Evolutionary conservation across 2,113 vertebrate species (phyloP), one percentile per base, ranked within the genome.

Genomic region (Lepisosteus oculatus): DNA sequence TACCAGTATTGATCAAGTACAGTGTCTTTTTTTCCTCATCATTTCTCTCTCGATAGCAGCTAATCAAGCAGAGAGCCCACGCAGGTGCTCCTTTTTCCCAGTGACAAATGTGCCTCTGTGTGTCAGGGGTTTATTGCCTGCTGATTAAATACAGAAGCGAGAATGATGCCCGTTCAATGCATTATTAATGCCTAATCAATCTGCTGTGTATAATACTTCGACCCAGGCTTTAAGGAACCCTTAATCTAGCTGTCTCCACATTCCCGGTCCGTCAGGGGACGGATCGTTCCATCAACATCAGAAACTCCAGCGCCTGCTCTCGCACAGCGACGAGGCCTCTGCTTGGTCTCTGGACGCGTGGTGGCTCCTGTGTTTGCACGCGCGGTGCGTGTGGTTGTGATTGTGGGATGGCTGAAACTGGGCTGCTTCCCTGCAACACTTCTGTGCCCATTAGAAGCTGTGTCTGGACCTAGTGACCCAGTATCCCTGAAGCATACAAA

Each of bases 121-220:
- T 79, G 55, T 47, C 14, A 70, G 47, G 43, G 65, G 44, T 65
- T 61, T 67, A 55, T 56, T 13, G 65, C 55, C 51, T 43, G 45
- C 64, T 79, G 74, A 74, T 74, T 78, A 76, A 78, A 47, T 43
- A 57, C 72, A 61, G 69, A 56, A 62, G 56, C 56, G 74, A 76
- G 72, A 68, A 74, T 70, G 72, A 78, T 72, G 80, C 57, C 75
- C 73, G 70, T 74, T 76, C 70, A 64, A 80, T 78, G 74, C 70
- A 55, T 74, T 74, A 82, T 80, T 82, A 80, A 82, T 80, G 74
- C 70, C 69, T 76, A 80, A 82, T 80, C 80, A 82, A 82, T 82
- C 72, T 43, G 65, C 67, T 72, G 64, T 45, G 66, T 80, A 72
- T 78, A 74, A 80, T 78, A 66, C 76, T 76, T 77, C 64, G 80